Base-by-base conservation (phyloP, 2,113 vertebrate species). In the Pogonocichla stellata region DNA sequence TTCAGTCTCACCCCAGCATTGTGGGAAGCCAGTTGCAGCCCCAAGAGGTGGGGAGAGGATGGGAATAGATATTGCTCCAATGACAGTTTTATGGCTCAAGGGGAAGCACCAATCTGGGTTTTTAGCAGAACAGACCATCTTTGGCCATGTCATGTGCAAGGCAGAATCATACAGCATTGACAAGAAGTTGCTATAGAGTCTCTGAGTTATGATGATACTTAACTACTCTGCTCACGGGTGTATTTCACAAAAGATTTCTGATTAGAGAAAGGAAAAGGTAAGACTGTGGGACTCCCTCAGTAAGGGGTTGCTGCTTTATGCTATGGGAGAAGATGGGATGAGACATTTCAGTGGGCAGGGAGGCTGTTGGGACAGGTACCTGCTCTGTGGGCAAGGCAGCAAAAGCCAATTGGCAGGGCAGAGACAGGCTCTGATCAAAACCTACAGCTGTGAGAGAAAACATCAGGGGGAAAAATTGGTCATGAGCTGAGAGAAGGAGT, bases 131-230 rank as follows among this genome's bases (percentile, higher is more conserved):
- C 28, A 40, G 57, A 64, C 42, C 20, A 28, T n/a, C 56, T 77
- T 34, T 1, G 5, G 43, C 53, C 47, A 16, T 22, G 6, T n/a
- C 3, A 0, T 8, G n/a, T 61, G 17, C 0, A 1, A 92, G 31
- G 58, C 66, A 45, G 40, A 29, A 28, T 34, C 17, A 10, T 20
- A 29, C 20, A 40, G 45, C 4, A 0, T 7, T 70, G 50, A 38
- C 12, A 29, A 45, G 62, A 65, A 47, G 28, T 43, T 5, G 2
- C 38, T 64, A 8, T 70, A 25, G 58, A 33, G 73, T 48, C 38
- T 48, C 0, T 15, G 6, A 13, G 10, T 77, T 71, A 12, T 2
- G 4, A 11, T 33, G 20, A 11, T 17, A 12, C 26, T 60, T 66
- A 20, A 14, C 14, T 20, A 1, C 19, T 33, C 31, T 50, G 33